Percentiles rank a stretch among this genome's conserved stretches.
These are phyloP conservation scores for Lasioglossum lativentre DNA, from an alignment of 2,888 invertebrate species.

Conservation along the genomic window DNA sequence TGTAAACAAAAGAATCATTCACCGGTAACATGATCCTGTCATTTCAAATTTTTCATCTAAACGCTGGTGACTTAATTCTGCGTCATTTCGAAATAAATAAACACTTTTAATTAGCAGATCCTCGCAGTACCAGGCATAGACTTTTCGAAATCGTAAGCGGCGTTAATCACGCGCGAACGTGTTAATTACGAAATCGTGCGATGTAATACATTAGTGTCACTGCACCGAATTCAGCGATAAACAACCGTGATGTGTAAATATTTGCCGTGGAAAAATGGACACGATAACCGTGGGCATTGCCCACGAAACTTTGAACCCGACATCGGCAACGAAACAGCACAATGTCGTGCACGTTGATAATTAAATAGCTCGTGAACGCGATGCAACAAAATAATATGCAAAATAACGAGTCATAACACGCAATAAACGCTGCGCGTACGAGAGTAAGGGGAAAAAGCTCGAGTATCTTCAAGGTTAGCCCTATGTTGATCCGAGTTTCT, in stretches of 20 bases:
- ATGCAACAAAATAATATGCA: conserved; percentile 43
- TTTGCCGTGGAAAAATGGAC: neutral
- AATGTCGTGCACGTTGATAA: too few relatives aligned
- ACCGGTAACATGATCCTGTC: neutral
- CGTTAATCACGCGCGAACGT: neutral
- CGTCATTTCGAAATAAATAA: neutral
- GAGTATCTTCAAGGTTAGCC: conserved; percentile 77
- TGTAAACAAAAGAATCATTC: conserved; percentile 18
- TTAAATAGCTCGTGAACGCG: neutral
- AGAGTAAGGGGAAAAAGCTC: conserved; percentile 64
- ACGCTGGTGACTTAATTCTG: neutral
- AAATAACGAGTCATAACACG: conserved; percentile 54
- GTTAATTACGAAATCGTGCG: neutral
- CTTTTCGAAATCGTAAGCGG: neutral
- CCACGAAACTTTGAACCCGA: neutral
- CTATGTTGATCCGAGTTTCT: conserved; percentile 71
- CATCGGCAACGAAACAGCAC: neutral
- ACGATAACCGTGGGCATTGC: neutral
- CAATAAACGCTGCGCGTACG: conserved; percentile 56
- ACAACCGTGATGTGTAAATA: conserved; percentile 18
- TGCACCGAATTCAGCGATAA: neutral
- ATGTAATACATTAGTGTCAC: neutral
- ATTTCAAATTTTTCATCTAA: neutral
- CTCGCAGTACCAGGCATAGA: neutral
- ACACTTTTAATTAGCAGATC: neutral